Conservation (phyloP, 37 sponge, comb jelly and placozoan genomes). For the Theonella swinhoei region DNA sequence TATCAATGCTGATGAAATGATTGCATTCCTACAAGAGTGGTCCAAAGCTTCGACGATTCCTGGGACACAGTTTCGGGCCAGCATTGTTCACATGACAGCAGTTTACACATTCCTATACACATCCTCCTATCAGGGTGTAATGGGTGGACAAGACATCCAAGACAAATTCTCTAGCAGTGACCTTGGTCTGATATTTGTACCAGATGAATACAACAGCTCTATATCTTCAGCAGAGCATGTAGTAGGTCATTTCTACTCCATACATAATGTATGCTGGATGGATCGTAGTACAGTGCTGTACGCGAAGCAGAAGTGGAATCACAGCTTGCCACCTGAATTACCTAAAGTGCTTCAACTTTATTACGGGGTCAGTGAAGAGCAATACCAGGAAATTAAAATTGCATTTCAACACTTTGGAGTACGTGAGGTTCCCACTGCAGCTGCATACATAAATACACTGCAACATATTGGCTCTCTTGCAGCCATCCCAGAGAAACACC, state of each 20-base stretch:
- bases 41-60: background rate
- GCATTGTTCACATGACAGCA: conserved; percentile 47
- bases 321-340: conserved; percentile 5
- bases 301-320: conserved; percentile 8
- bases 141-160: background rate
- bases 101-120: conserved; percentile 28
- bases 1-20: background rate
- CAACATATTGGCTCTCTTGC: conserved; percentile 40
- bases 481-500: conserved; percentile 1
- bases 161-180: conserved; percentile 1
- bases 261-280: conserved; percentile 42
- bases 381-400: background rate
- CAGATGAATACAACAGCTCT: background rate
- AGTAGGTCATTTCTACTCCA: conserved; percentile 25
- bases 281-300: conserved; percentile 49
- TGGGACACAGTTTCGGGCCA: conserved; percentile 7
- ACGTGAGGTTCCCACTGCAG: background rate
- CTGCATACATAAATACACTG: conserved; percentile 5
- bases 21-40: conserved; percentile 29
- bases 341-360: conserved; percentile 32
- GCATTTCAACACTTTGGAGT: conserved; percentile 29
- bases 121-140: background rate
- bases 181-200: conserved; percentile 40
- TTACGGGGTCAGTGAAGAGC: background rate
- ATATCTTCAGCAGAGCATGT: background rate